Evolutionary conservation across 2,888 invertebrate genomes (phyloP).

Genomic region (Philereme vetulata): DNA sequence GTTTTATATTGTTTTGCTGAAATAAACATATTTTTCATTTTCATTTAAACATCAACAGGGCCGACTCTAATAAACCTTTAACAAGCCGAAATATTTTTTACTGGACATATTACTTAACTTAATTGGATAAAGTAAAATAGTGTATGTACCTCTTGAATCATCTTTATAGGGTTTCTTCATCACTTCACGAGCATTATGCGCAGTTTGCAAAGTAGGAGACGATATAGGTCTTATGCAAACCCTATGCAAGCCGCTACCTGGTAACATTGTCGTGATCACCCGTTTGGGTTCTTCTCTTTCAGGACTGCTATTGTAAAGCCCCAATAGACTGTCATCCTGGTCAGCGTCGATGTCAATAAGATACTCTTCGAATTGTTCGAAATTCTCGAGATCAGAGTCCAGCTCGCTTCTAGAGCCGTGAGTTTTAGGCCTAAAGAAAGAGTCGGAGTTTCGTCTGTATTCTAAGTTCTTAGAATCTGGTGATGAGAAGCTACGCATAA

Average conservation of each 20-base stretch:
- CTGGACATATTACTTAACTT: too few relatives aligned
- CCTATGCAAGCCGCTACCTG: constrained; percentile 75
- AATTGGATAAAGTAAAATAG: too few relatives aligned
- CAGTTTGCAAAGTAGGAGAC: constrained; percentile 53
- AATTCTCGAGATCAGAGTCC: constrained; percentile 74
- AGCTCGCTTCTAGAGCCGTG: constrained; percentile 70
- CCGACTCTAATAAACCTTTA: too few relatives aligned
- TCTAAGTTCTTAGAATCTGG: constrained; percentile 69
- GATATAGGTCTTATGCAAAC: constrained; percentile 67
- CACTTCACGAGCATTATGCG: constrained; percentile 57
- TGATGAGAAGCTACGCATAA: constrained; percentile 71
- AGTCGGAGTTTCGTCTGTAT: constrained; percentile 66
- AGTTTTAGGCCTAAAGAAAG: constrained; percentile 63
- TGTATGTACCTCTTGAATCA: constrained; percentile 58
- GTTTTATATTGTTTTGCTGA: too few relatives aligned
- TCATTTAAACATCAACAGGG: too few relatives aligned
- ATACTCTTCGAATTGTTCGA: constrained; percentile 73
- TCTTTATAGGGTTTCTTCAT: constrained; percentile 60
- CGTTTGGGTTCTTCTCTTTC: constrained; percentile 67
- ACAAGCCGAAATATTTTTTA: too few relatives aligned
- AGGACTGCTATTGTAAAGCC: constrained; percentile 60
- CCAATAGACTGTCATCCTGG: constrained; percentile 59
- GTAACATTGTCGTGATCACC: constrained; percentile 68
- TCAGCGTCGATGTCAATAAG: constrained; percentile 77
- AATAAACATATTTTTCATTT: too few relatives aligned